Evolutionary conservation across 2,888 invertebrate species (phyloP), one percentile per base, ranked within the genome.

Genomic region (Pyrrhosoma nymphula): DNA sequence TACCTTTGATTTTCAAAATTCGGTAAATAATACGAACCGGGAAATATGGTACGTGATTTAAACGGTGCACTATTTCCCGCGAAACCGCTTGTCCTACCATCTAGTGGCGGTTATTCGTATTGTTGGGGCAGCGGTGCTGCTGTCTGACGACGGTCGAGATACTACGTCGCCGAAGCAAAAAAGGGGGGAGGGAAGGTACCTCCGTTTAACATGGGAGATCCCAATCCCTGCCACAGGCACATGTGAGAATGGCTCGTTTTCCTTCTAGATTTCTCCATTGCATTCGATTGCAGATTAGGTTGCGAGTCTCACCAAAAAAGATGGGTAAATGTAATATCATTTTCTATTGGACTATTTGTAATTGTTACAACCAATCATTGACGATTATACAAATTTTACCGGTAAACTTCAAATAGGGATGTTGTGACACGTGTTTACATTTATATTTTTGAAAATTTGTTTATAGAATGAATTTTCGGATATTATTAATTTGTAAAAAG

Each of bases 211-310:
- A n/a, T n/a, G n/a, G n/a, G n/a, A n/a, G n/a, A n/a, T n/a, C n/a
- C n/a, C n/a, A n/a, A n/a, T n/a, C n/a, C n/a, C n/a, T n/a, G n/a
- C 23, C 95, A 75, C 89, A 56, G 39, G 88, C 95, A 69, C 89
- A 55, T 69, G 88, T 89, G 95, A 89, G 95, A n/a, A 88, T 89
- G 63, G 63, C 90, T 95, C 95, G 88, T 63, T 69, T 95, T 90
- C 18, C 26, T 95, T 95, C 63, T 56, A 89, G 56, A 88, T n/a
- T n/a, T 23, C 60, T 95, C 82, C 30, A 39, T 60, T 12, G 23
- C 10, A 16, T 12, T 16, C 2, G 1, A 0, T 2, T 12, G 18
- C 0, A 91, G 93, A 60, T 60, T 30, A 16, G 35, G 39, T 14
- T 20, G 93, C 93, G 93, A 93, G 93, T 93, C 47, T 93, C 69